phyloP scores from a whole-genome alignment of 2,113 vertebrate species.

The Stegastes partitus region DNA sequence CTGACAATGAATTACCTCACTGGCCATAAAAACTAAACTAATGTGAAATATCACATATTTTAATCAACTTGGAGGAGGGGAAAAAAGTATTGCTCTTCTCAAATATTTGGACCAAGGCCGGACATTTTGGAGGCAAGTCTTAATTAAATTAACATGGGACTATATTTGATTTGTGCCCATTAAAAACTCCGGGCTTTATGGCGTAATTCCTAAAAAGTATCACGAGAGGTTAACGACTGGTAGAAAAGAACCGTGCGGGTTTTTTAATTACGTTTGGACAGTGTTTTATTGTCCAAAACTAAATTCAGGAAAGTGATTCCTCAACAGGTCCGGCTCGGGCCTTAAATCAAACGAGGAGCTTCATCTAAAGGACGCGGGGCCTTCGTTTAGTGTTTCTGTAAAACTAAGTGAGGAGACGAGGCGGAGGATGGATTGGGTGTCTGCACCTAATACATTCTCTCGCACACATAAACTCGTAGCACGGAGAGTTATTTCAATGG shows the following conservation, averaged over 20 bases:
- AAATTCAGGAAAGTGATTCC: constrained; percentile 79
- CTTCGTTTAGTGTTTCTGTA: constrained; percentile 75
- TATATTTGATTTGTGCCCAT: constrained; percentile 85
- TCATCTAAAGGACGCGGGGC: constrained; percentile 71
- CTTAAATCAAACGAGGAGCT: constrained; percentile 77
- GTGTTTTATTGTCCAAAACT: constrained; percentile 85
- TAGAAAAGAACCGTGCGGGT: constrained; percentile 60
- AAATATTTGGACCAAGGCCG: constrained; percentile 83
- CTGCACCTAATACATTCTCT: constrained; percentile 53
- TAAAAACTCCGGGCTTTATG: constrained; percentile 83
- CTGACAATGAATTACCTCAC: constrained; percentile 84
- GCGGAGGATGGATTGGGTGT: constrained; percentile 60
- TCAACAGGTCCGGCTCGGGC: constrained; percentile 68
- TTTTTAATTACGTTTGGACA: constrained; percentile 81
- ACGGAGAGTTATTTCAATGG: constrained; percentile 38
- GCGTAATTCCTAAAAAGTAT: constrained; percentile 82
- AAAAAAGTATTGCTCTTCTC: constrained; percentile 77
- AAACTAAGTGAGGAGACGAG: constrained; percentile 56
- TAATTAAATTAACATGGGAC: constrained; percentile 85
- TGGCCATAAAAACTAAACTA: constrained; percentile 86
- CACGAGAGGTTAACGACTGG: constrained; percentile 83
- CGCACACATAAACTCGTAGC: constrained; percentile 10
- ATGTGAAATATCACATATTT: constrained; percentile 88
- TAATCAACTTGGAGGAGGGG: constrained; percentile 84
- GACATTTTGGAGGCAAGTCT: constrained; percentile 77